phyloP scores from a whole-genome alignment of 2,797 vertebrate species.

The Atherinosoma microstoma region DNA sequence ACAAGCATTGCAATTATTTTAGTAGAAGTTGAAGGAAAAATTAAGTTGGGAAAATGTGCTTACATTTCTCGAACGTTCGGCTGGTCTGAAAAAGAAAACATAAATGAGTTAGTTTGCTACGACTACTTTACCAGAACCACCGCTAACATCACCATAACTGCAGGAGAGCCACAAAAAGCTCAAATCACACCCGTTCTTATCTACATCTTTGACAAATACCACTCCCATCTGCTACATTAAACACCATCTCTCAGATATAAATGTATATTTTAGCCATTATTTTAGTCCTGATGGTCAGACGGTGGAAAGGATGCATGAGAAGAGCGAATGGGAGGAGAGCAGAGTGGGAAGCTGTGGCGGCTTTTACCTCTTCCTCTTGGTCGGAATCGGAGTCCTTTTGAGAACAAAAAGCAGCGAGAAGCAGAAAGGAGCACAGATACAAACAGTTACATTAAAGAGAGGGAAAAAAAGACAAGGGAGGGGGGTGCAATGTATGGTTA shows the following conservation, averaged over 20 bases:
- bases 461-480: slow-evolving; percentile 76
- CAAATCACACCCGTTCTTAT: slow-evolving; percentile 1
- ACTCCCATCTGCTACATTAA: neutral
- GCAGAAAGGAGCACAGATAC: slow-evolving; percentile 71
- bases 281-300: slow-evolving; percentile 4
- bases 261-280: neutral
- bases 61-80: slow-evolving; percentile 94
- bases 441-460: slow-evolving; percentile 75
- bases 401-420: slow-evolving; percentile 86
- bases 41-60: slow-evolving; percentile 75
- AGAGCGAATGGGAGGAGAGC: slow-evolving; percentile 43
- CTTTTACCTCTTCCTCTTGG: slow-evolving; percentile 97
- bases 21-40: slow-evolving; percentile 17
- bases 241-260: neutral
- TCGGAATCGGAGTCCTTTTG: slow-evolving; percentile 98
- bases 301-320: slow-evolving; percentile 25
- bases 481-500: slow-evolving; percentile 78
- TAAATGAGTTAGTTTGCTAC: slow-evolving; percentile 47
- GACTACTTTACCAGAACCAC: slow-evolving; percentile 1
- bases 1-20: slow-evolving; percentile 20
- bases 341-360: slow-evolving; percentile 56
- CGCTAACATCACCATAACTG: neutral
- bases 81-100: slow-evolving; percentile 86
- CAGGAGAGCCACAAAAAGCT: neutral
- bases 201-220: slow-evolving; percentile 6